phyloP scores from a whole-genome alignment of 2,888 invertebrate species.

The Linnaemya tessellans region DNA sequence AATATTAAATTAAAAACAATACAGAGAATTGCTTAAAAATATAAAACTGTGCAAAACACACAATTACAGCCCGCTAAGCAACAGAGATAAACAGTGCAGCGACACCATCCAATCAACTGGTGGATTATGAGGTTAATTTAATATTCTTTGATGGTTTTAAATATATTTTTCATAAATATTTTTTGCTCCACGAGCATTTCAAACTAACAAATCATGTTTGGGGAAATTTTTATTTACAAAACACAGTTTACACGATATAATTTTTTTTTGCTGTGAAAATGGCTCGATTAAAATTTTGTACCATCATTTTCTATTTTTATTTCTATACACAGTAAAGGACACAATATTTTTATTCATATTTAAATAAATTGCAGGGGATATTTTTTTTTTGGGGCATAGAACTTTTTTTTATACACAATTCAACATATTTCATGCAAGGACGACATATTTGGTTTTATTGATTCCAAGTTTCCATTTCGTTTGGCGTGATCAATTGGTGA shows the following conservation, averaged over 20 bases:
- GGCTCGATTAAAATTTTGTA: too few relatives aligned
- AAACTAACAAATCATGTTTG: slow-evolving; percentile 12
- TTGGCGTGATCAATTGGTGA: too few relatives aligned
- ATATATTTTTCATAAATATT: background rate
- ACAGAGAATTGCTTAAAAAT: background rate
- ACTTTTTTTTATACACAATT: too few relatives aligned
- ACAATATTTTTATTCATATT: too few relatives aligned
- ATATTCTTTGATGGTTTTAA: background rate
- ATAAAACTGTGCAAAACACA: background rate
- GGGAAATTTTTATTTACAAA: background rate
- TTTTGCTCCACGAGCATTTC: too few relatives aligned
- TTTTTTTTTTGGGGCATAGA: too few relatives aligned
- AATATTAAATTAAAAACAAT: slow-evolving; percentile 19
- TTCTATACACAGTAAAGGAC: too few relatives aligned
- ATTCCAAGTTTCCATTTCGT: too few relatives aligned
- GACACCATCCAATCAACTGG: slow-evolving; percentile 21
- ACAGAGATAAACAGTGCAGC: background rate
- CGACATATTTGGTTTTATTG: too few relatives aligned
- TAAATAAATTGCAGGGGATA: too few relatives aligned
- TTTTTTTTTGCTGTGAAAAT: background rate
- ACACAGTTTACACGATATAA: background rate
- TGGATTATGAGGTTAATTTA: slow-evolving; percentile 24
- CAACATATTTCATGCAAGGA: too few relatives aligned
- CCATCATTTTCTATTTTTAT: too few relatives aligned
- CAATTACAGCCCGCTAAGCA: background rate